A percentile compares a stretch with the other conserved stretches of the same genome.
Conservation (phyloP, 2,888 invertebrate genomes). For the Micoletzkya japonica region DNA sequence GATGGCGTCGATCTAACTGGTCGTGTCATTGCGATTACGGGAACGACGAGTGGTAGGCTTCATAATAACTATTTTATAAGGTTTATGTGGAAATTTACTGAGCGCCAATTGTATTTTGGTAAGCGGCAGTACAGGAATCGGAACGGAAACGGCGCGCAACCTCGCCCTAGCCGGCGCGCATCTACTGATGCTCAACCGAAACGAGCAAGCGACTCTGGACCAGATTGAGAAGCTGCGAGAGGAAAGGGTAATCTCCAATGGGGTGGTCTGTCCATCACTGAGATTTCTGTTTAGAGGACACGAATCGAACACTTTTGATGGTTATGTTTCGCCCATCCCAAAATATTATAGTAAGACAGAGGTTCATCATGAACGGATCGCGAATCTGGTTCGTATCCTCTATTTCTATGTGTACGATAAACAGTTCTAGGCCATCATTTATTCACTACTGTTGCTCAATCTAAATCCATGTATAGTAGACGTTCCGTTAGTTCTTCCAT, state of each 20-base stretch:
- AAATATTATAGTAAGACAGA: too few species aligned
- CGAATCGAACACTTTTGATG: too few species aligned
- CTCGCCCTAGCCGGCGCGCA: slow-evolving; percentile 24
- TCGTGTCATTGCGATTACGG: slow-evolving; percentile 3
- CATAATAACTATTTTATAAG: not conserved
- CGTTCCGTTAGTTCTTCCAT: too few species aligned
- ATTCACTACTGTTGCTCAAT: too few species aligned
- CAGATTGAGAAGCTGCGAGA: not conserved
- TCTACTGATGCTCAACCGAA: slow-evolving; percentile 20
- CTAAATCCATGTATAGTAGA: too few species aligned
- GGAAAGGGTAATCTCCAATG: not conserved
- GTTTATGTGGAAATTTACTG: not conserved
- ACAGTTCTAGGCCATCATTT: too few species aligned
- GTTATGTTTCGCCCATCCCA: too few species aligned
- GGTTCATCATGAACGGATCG: too few species aligned
- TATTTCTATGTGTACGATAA: too few species aligned
- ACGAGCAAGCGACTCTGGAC: slow-evolving; percentile 11
- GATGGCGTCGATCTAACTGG: slow-evolving; percentile 9
- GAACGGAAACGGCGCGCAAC: slow-evolving; percentile 13
- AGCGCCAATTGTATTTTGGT: not conserved
- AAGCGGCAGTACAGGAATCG: slow-evolving; percentile 14
- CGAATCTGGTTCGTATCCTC: too few species aligned
- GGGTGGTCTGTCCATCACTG: not conserved
- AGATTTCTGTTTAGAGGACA: too few species aligned
- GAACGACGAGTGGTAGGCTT: slow-evolving; percentile 18